These are phyloP conservation scores for Myotis vivesi DNA, from an alignment of 2,797 vertebrate genomes.

Conservation along the genomic window DNA sequence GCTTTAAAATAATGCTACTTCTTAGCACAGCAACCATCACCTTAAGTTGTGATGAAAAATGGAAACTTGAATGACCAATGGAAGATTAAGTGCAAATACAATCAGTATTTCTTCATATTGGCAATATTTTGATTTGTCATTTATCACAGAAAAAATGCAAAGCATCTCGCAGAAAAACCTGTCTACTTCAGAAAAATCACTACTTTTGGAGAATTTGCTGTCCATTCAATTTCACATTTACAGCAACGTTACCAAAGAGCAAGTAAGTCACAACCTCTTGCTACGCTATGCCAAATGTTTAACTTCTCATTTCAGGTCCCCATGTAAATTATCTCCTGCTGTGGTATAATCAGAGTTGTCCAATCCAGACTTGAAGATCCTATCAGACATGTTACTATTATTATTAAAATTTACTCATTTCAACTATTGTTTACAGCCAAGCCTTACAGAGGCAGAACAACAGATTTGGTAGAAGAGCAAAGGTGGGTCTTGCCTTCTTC, in stretches of 20 bases:
- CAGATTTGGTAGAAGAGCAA: conserved; percentile 66
- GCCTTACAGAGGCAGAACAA: conserved; percentile 52
- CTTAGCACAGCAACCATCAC: not conserved
- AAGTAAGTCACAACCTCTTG: not conserved
- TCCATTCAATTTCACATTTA: not conserved
- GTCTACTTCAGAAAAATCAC: not conserved
- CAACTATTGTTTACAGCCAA: conserved; percentile 74
- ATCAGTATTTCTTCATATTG: not conserved
- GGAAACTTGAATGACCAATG: not conserved
- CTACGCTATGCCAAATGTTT: conserved; percentile 39
- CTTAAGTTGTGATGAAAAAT: not conserved
- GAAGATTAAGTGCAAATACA: not conserved
- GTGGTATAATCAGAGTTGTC: conserved; percentile 54
- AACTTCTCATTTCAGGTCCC: conserved; percentile 72
- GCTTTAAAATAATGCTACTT: conserved; percentile 18
- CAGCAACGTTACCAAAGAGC: not conserved
- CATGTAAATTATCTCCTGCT: conserved; percentile 69
- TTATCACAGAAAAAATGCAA: conserved; percentile 37
- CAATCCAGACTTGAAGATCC: conserved; percentile 70
- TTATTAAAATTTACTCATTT: conserved; percentile 75
- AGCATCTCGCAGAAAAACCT: not conserved
- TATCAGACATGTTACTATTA: conserved; percentile 59
- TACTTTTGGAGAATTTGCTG: not conserved
- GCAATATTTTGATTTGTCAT: conserved; percentile 32
- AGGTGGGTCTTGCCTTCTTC: conserved; percentile 76